These are phyloP conservation scores for Pelosia muscerda DNA, from an alignment of 2,888 invertebrate genomes.

Conservation along the genomic window DNA sequence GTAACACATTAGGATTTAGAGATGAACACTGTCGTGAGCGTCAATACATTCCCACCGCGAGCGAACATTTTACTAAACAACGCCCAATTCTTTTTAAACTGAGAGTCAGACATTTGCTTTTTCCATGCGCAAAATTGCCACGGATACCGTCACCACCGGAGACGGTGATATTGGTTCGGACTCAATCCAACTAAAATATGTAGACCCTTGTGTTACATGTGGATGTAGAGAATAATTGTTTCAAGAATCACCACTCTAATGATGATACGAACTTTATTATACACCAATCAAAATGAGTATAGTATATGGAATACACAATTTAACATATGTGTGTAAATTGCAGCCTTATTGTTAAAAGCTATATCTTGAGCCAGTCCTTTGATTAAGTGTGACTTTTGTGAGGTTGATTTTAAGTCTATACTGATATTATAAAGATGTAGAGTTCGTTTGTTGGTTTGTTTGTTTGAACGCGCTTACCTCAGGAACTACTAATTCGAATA, in stretches of 20 bases:
- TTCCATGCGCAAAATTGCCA: too few relatives aligned
- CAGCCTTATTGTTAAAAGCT: background rate
- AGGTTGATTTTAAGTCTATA: too few relatives aligned
- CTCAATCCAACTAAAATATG: too few relatives aligned
- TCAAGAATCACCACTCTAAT: too few relatives aligned
- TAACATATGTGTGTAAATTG: background rate
- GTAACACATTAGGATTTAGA: slow-evolving; percentile 7
- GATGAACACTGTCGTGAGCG: slow-evolving; percentile 12
- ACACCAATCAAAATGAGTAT: slow-evolving; percentile 16
- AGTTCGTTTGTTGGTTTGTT: too few relatives aligned
- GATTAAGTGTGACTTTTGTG: background rate
- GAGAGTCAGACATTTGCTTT: slow-evolving; percentile 33
- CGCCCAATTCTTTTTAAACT: slow-evolving; percentile 59
- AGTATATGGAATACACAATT: background rate
- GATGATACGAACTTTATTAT: slow-evolving; percentile 16
- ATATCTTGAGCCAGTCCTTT: background rate
- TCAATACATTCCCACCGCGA: slow-evolving; percentile 9
- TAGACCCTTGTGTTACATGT: too few relatives aligned
- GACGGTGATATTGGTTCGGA: too few relatives aligned
- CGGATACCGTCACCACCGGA: background rate
- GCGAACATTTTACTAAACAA: slow-evolving; percentile 13
- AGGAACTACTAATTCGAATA: too few relatives aligned
- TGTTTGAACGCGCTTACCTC: too few relatives aligned
- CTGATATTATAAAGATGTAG: too few relatives aligned
- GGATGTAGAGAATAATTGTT: too few relatives aligned